Evolutionary conservation across 1,140 invertebrate species (phyloP).

Genomic region (Eueides isabella): DNA sequence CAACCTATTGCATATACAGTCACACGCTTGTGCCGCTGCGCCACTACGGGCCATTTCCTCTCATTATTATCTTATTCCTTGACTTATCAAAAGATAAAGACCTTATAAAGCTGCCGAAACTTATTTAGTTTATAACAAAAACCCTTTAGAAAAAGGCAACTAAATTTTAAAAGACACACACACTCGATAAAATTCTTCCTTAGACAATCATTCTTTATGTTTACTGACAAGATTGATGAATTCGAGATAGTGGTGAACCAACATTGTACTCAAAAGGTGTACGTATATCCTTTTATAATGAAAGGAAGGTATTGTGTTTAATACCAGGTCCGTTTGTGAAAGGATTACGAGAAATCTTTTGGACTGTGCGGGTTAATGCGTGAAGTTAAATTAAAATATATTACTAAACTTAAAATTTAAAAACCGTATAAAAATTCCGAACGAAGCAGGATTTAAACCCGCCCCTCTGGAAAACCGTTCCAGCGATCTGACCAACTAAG

Average conservation of each 20-base stretch:
- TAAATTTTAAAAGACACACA: background rate
- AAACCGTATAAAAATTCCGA: no score
- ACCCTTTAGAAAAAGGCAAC: background rate
- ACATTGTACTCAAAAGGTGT: background rate
- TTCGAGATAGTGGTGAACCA: background rate
- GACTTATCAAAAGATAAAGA: constrained; percentile 3
- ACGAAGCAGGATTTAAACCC: no score
- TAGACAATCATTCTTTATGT: constrained; percentile 9
- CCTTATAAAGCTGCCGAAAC: constrained; percentile 5
- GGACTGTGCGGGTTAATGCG: background rate
- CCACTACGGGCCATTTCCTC: no score
- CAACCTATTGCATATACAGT: no score
- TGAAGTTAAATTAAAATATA: background rate
- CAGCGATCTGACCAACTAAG: no score
- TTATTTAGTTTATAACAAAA: constrained; percentile 11
- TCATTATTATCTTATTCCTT: constrained; percentile 12
- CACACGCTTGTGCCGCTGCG: no score
- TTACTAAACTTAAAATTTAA: no score
- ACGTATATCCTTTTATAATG: no score
- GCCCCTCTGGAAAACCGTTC: no score
- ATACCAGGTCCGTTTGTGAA: background rate
- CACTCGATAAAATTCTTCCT: background rate
- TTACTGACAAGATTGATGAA: background rate
- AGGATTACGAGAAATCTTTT: no score
- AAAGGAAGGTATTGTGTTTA: no score